Percentiles rank a stretch among this genome's conserved stretches.
Conservation (phyloP, 2,113 vertebrate genomes). For the Perccottus glenii region DNA sequence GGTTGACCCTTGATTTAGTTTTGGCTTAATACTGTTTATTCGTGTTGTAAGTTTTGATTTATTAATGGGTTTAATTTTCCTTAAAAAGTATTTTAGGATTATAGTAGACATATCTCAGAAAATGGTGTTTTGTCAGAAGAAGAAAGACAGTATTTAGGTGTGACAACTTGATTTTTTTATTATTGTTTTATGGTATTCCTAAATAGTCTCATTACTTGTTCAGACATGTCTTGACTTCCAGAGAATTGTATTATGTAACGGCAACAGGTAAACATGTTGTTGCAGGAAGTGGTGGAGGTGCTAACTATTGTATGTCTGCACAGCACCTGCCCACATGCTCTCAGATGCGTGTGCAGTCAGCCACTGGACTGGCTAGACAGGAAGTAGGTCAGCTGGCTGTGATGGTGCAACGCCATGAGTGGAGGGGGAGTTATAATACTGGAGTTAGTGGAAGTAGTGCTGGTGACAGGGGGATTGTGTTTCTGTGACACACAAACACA, state of each 20-base stretch:
- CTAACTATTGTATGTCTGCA: neutral
- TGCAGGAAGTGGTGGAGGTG: neutral
- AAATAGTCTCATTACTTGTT: neutral
- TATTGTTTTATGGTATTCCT: neutral
- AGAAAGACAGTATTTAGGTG: too few species aligned
- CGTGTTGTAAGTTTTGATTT: too few species aligned
- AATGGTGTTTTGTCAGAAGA: neutral
- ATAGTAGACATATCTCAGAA: too few species aligned
- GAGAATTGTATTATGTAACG: neutral
- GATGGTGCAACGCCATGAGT: conserved; percentile 22
- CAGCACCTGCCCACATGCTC: conserved; percentile 1
- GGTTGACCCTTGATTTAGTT: too few species aligned
- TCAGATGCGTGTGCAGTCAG: conserved; percentile 53
- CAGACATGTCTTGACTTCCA: neutral
- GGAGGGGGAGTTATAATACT: conserved; percentile 33
- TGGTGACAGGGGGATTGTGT: conserved; percentile 26
- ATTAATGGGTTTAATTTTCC: too few species aligned
- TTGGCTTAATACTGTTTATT: too few species aligned
- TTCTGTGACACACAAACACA: conserved; percentile 16
- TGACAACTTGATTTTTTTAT: neutral
- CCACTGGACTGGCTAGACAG: conserved; percentile 65
- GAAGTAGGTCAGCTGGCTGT: conserved; percentile 77
- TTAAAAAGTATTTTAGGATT: too few species aligned
- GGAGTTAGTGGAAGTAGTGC: conserved; percentile 7
- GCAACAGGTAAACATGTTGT: neutral